Evolutionary conservation across 2,113 vertebrate genomes (phyloP).

Genomic region (Mus musculus): DNA sequence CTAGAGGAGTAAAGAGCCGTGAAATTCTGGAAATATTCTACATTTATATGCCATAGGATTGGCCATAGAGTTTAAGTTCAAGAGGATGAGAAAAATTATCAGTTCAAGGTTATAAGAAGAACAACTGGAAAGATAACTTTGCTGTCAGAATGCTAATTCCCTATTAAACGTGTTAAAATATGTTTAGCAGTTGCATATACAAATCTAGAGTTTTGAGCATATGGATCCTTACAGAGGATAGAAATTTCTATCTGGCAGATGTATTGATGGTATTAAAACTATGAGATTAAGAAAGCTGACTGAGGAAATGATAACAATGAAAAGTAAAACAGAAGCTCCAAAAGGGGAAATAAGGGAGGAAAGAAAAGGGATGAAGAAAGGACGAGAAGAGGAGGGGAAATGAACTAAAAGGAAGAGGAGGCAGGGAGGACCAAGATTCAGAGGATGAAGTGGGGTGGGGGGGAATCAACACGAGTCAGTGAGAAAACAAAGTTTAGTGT

Average conservation of each 20-base stretch:
- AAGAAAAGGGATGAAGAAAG: too few relatives aligned
- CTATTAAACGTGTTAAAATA: not conserved
- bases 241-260: slow-evolving; percentile 13
- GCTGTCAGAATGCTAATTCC: not conserved
- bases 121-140: not conserved
- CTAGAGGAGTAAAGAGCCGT: not conserved
- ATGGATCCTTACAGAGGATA: not conserved
- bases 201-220: not conserved
- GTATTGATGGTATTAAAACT: not conserved
- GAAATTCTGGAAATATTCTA: not conserved
- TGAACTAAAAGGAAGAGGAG: not conserved
- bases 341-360: not conserved
- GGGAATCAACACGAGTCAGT: not conserved
- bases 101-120: not conserved
- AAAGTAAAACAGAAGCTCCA: not conserved
- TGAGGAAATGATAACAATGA: not conserved
- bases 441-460: not conserved
- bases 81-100: not conserved
- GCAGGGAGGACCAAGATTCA: not conserved
- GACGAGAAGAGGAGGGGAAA: not conserved
- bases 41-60: not conserved
- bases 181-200: not conserved
- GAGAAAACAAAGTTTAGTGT: not conserved
- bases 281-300: not conserved
- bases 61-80: not conserved